phyloP scores from a whole-genome alignment of 2,888 invertebrate genomes.

The Sipha maydis region DNA sequence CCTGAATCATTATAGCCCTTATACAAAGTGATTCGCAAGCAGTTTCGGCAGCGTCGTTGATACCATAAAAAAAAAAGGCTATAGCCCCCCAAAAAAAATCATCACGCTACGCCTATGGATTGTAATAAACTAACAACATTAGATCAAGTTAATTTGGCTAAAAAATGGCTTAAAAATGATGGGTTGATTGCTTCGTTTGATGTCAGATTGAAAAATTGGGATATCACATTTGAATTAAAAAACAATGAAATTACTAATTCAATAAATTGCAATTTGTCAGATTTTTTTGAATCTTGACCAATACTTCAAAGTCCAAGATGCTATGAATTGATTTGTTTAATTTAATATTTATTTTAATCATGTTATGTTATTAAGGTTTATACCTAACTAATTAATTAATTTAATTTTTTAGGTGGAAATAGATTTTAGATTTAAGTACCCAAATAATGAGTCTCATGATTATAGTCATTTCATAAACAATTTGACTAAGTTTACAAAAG shows the following conservation, averaged over 20 bases:
- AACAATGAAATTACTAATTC: conserved; percentile 5
- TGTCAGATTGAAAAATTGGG: background rate
- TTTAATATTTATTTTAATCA: conserved; percentile 18
- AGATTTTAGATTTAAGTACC: background rate
- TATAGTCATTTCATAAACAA: background rate
- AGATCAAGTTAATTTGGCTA: conserved; percentile 12
- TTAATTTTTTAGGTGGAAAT: background rate
- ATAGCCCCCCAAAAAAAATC: too few relatives aligned
- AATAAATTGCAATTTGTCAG: background rate
- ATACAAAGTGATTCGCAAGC: too few relatives aligned
- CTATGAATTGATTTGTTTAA: background rate
- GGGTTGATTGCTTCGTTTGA: conserved; percentile 18
- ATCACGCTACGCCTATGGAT: too few relatives aligned
- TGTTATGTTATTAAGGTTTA: background rate
- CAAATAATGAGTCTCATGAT: conserved; percentile 1
- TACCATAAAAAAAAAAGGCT: too few relatives aligned
- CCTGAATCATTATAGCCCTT: too few relatives aligned
- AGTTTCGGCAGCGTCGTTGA: too few relatives aligned
- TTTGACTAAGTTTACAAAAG: background rate
- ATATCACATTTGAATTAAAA: background rate
- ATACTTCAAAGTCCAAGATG: conserved; percentile 13
- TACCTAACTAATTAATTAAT: background rate
- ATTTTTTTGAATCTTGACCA: conserved; percentile 21
- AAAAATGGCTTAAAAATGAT: conserved; percentile 3
- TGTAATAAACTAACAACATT: conserved; percentile 1